Percentiles rank a stretch among this genome's conserved stretches.
Evolutionary conservation across 2,113 vertebrate genomes (phyloP).

Genomic region (Saguinus imperator): DNA sequence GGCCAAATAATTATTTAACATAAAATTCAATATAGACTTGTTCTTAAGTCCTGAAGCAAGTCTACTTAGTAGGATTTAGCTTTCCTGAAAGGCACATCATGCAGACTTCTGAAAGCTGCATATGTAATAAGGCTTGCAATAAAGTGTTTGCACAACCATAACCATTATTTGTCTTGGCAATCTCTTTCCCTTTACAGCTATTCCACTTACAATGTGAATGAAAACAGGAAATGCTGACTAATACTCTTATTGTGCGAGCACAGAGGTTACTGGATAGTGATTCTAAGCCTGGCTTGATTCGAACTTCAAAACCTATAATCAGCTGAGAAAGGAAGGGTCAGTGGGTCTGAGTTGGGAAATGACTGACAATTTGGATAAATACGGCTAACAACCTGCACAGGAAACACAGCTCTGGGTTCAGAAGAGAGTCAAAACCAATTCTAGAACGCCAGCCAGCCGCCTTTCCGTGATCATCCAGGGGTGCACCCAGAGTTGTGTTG

Average conservation of each 20-base stretch:
- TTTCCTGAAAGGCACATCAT: conserved; percentile 42
- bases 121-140: background rate
- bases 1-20: background rate
- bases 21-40: background rate
- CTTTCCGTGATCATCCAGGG: fast-evolving
- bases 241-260: background rate
- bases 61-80: background rate
- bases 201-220: conserved; percentile 1
- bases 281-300: background rate
- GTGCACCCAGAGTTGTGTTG: fast-evolving
- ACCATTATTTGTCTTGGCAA: conserved; percentile 45
- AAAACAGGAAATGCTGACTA: conserved; percentile 61
- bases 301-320: background rate
- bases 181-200: background rate
- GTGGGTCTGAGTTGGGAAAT: background rate
- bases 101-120: background rate
- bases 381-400: background rate
- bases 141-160: background rate
- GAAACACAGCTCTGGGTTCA: background rate
- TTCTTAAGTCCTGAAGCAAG: background rate
- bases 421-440: fast-evolving
- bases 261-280: background rate
- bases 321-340: background rate
- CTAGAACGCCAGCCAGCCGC: background rate
- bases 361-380: background rate